Evolutionary conservation across 37 sponge, comb jelly and placozoan genomes (phyloP), one percentile per base, ranked within the genome.

Genomic region (Crambe crambe): DNA sequence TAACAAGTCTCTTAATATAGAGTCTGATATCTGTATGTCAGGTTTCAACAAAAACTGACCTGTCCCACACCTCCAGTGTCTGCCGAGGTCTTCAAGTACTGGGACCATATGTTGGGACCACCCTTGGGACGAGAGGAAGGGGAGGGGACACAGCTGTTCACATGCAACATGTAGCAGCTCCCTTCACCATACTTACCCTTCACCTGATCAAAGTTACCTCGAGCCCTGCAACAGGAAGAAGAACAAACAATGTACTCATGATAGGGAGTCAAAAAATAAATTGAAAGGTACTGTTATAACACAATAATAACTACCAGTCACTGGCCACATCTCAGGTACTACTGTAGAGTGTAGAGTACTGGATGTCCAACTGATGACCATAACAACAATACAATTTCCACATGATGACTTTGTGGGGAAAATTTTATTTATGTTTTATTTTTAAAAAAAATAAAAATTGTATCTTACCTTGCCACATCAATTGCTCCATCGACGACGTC

Each of bases 121-220:
- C 10, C 51, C 6, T 15, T 6, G 51, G 6, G 6, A 15, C 10
- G 12, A 12, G 51, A 47, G 6, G 51, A 47, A n/a, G n/a, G n/a
- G n/a, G n/a, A n/a, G n/a, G n/a, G n/a, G n/a, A n/a, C n/a, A 47
- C 51, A 47, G 42, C 70, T 70, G 70, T 93, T 93, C 78, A 93
- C 42, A 9, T 58, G 71, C 37, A 93, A 56, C 22, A 89, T 31
- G 77, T 37, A 66, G 37, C 89, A 85, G 73, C 37, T 74, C 38
- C 72, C 81, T 1, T 70, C 57, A 0, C 88, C 88, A 62, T 83
- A 87, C 37, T 34, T 56, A 2, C 40, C 61, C 71, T 83, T 73
- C 62, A 91, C 31, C 34, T 58, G 35, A 1, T 43, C 76, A 44
- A 56, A 77, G 26, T 56, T 74, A 21, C 83, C 84, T 64, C 79